Base-by-base conservation (phyloP, 2,113 vertebrate species). In the Gobio gobio region DNA sequence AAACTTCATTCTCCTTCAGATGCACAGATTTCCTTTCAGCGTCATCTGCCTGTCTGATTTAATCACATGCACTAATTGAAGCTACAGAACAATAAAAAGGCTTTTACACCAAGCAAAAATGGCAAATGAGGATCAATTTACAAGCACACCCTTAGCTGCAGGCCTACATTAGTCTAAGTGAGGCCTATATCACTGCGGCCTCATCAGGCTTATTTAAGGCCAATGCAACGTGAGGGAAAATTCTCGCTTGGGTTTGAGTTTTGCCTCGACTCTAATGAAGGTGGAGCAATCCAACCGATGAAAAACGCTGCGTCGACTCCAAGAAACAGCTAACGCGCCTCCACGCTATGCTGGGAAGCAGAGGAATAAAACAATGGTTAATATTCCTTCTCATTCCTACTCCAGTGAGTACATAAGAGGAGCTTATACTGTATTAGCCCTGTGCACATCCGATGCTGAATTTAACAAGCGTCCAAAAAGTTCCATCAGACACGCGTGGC, bases 391-490 rank as follows among this genome's bases (percentile, higher is more conserved):
- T 82, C 14, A 64, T 82, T 82, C 79, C 54, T 26, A 56, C 51
- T 10, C 77, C 33, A 51, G 66, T 63, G 78, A 56, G 29, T 78
- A 51, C 43, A 82, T 29, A 61, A 86, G 83, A 81, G 33, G 26
- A 87, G 84, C 74, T 61, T 85, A 33, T 47, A 73, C 43, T 47
- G 70, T 87, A 82, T 33, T 58, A 72, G 83, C 82, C 72, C 86
- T 79, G 54, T 75, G 84, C 87, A 89, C 82, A 89, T 85, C 84
- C 80, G 74, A n/a, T 13, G 33, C 45, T 29, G 58, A 47, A 87
- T 89, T 89, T 91, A 91, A 92, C 63, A 76, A 86, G 86, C 85
- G 82, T 82, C 74, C 86, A 85, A 90, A 89, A 85, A 88, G 80
- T 79, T 88, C 74, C 84, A 76, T 87, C 89, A 83, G 87, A 85